phyloP scores from a whole-genome alignment of 64 coral and sea anemone species.

The Astreopora myriophthalma region DNA sequence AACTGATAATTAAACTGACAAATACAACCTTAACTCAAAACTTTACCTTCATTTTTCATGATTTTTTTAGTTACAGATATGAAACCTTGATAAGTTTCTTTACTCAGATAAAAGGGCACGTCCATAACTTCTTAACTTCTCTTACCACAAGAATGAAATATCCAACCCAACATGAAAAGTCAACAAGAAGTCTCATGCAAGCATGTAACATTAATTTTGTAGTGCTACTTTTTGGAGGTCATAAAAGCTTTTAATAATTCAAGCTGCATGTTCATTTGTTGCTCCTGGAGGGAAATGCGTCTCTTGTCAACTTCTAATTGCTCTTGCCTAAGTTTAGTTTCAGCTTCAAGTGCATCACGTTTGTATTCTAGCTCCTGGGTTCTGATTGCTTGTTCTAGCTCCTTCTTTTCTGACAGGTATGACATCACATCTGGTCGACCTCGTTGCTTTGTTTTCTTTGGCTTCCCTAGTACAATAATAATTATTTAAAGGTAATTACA shows the following conservation, averaged over 20 bases:
- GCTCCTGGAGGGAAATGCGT: conserved; percentile 40
- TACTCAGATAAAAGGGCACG: conserved; percentile 46
- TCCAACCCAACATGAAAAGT: conserved; percentile 51
- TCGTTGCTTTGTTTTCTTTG: conserved; percentile 48
- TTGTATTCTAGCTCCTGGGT: conserved; percentile 55
- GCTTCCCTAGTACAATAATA: conserved; percentile 48
- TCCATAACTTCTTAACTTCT: conserved; percentile 61
- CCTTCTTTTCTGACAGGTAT: conserved; percentile 59
- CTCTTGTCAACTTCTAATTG: conserved; percentile 50
- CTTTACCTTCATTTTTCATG: neutral
- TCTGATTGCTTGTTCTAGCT: neutral
- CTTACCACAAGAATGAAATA: conserved; percentile 48
- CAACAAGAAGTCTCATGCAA: conserved; percentile 47
- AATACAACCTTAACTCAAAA: conserved; percentile 41
- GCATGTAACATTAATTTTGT: conserved; percentile 16
- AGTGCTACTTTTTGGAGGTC: conserved; percentile 50
- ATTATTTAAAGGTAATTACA: conserved; percentile 57
- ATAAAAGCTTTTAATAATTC: conserved; percentile 62
- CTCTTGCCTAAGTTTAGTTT: conserved; percentile 60
- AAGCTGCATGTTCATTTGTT: conserved; percentile 59
- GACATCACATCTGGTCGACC: conserved; percentile 57
- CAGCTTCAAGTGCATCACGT: conserved; percentile 56
- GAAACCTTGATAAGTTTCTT: conserved; percentile 55
- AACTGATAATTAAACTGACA: conserved; percentile 13
- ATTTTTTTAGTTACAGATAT: conserved; percentile 35